A percentile compares a stretch with the other conserved stretches of the same genome.
Conservation (phyloP, 2,113 vertebrate species). For the Phylloscopus whistleri region DNA sequence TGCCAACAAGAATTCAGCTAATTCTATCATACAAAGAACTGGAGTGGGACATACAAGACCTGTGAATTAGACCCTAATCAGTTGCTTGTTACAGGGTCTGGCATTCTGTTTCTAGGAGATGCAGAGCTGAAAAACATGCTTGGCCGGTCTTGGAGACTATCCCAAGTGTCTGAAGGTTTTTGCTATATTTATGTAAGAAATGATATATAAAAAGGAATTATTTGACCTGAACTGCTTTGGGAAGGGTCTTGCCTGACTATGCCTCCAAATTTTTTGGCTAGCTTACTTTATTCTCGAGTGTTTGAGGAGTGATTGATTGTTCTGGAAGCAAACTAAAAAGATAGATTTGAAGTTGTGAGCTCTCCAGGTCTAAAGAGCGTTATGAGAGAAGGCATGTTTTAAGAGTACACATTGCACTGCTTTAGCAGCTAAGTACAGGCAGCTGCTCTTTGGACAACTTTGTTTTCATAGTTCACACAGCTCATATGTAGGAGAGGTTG, state of each 20-base stretch:
- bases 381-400: slow-evolving; percentile 9
- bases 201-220: neutral
- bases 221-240: neutral
- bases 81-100: neutral
- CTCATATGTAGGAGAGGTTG: slow-evolving; percentile 23
- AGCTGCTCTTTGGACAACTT: slow-evolving; percentile 53
- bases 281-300: neutral
- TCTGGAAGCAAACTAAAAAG: slow-evolving; percentile 51
- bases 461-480: slow-evolving; percentile 51
- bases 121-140: neutral
- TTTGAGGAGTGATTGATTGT: slow-evolving; percentile 45
- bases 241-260: neutral
- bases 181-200: slow-evolving; percentile 3
- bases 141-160: neutral
- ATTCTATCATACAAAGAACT: neutral
- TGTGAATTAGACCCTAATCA: neutral
- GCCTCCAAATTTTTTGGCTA: slow-evolving; percentile 26
- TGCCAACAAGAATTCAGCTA: neutral
- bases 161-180: neutral
- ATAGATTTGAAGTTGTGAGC: slow-evolving; percentile 20
- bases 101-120: neutral
- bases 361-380: slow-evolving; percentile 9
- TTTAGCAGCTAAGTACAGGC: slow-evolving; percentile 51
- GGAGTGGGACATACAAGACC: neutral
- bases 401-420: slow-evolving; percentile 29